Base-by-base conservation (phyloP, 2,888 invertebrate species). In the Blastobasis lacticolella region DNA sequence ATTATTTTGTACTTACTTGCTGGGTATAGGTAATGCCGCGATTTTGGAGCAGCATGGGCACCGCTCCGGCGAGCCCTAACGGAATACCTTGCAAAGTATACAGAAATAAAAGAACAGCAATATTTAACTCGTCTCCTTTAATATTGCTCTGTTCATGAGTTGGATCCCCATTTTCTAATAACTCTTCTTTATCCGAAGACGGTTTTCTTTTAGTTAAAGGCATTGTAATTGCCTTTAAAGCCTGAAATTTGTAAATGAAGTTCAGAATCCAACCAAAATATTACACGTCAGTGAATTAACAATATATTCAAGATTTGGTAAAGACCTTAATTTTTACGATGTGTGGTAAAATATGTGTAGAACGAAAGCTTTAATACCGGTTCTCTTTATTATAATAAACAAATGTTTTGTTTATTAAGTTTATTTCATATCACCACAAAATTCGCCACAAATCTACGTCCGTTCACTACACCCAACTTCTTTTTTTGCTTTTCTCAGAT, bases 81-180 rank as follows among this genome's bases (percentile, higher is more conserved):
- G 99, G 99, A 75, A 96, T 95, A 5, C 99, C 99, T 90, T 97
- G 97, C 36, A 99, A 89, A 45, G 99, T 91, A 75, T 99, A 99
- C 5, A 99, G 89, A 76, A 98, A 96, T 59, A 98, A 90, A 48
- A 99, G 89, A 54, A 99, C 90, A 9, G 93, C 91, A 61, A 98
- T 95, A 73, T 96, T 98, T 49, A 90, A 75, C 66, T 91, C 90
- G 79, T 96, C 96, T 9, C 95, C 95, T 66, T 90, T 90, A 55
- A 93, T 85, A 62, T 91, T 89, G 52, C 88, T 88, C 37, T 67
- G 71, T 38, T 66, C 75, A 38, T 60, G 72, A 10, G 61, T 51
- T 45, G 55, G 52, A 46, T 85, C 82, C 45, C 88, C 88, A 68
- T 82, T 87, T 67, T 88, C 88, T 48, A 89, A 61, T 51, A 86